Evolutionary conservation across 2,113 vertebrate species (phyloP), one percentile per base, ranked within the genome.

Genomic region (Gulo gulo): DNA sequence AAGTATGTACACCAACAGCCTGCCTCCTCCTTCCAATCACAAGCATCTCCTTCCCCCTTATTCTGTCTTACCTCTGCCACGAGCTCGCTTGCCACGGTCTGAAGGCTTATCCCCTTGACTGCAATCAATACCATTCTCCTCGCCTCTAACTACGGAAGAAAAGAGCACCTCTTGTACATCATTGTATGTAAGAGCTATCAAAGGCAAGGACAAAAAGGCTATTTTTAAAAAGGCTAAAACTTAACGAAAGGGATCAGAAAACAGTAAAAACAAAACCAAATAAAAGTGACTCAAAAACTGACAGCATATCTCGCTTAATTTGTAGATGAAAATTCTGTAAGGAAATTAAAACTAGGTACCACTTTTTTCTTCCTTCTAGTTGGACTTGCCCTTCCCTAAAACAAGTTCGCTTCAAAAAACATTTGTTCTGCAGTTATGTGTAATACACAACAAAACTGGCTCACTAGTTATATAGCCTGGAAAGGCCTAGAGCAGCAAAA

Each of bases 101-200:
- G 99, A 99, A 82, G 99, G 98, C 94, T 99, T 99, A 79, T 99
- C 99, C 96, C 99, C 99, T 98, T 98, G 99, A 98, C 65, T 98
- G 92, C 91, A 98, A 95, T 99, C 99, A 98, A 99, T 99, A 73
- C 99, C 99, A 94, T 99, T 99, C 97, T 99, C 99, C 98, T 99
- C 99, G 36, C 98, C 91, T 97, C 99, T 99, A 96, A 99, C 99
- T 99, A 23, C 89, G 79, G 94, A 97, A 31, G 26, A 95, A 94
- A 98, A 93, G 65, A 94, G 10, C 8, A 98, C 15, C 20, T 82
- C 76, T 67, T 84, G 20, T 42, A 91, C 13, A 80, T 85, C 86
- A 96, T 26, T 23, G 69, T 79, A 69, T 4, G 9, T 63, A 24
- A 73, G 1, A 80, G 24, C 26, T 96, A 84, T 15, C 67, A 61